phyloP scores from a whole-genome alignment of 2,113 vertebrate genomes.

The Saccopteryx bilineata region DNA sequence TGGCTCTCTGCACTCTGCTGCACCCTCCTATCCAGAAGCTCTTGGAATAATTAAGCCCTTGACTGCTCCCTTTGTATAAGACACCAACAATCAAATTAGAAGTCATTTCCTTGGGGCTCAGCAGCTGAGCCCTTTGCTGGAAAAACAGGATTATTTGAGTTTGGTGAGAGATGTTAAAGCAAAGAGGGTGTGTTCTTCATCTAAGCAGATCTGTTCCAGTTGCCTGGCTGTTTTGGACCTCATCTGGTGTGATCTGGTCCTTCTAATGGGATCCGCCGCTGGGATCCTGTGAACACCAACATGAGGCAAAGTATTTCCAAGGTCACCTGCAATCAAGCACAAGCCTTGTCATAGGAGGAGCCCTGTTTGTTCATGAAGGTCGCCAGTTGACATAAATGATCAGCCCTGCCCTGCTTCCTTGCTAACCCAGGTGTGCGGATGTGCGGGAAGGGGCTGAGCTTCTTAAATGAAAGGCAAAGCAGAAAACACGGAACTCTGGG shows the following conservation, averaged over 20 bases:
- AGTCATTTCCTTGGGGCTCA: too few species aligned
- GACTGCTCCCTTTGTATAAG: background rate
- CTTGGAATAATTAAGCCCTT: background rate
- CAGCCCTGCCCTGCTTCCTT: background rate
- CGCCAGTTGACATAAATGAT: background rate
- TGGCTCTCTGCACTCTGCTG: background rate
- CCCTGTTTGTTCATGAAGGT: background rate
- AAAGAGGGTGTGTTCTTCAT: too few species aligned
- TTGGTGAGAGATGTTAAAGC: too few species aligned
- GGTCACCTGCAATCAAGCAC: background rate
- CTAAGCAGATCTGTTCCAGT: background rate
- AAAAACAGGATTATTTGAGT: too few species aligned
- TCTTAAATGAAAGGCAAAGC: background rate
- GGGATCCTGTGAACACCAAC: background rate
- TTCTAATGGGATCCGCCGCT: background rate
- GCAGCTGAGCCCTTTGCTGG: too few species aligned
- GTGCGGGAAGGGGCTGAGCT: rapidly evolving
- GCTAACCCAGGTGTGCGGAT: background rate
- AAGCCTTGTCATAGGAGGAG: background rate
- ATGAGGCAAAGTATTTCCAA: background rate
- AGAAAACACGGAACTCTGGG: background rate
- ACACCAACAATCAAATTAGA: background rate
- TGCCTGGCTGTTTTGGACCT: background rate
- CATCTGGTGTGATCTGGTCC: background rate
- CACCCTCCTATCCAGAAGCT: background rate